phyloP scores from a whole-genome alignment of 2,888 invertebrate species.

The Troides oblongomaculatus region DNA sequence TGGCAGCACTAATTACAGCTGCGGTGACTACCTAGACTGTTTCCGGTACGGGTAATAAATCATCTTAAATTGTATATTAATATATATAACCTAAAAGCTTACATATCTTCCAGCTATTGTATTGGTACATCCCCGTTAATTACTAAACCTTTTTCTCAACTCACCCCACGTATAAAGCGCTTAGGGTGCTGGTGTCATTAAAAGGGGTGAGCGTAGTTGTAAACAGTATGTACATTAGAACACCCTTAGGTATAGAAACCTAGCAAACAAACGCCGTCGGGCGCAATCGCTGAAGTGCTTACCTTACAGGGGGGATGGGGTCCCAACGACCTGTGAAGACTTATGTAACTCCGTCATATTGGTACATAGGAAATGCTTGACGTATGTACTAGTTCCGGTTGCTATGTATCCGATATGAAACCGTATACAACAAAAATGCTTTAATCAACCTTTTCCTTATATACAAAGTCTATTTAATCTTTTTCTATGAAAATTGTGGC shows the following conservation, averaged over 20 bases:
- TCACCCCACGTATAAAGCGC: slow-evolving; percentile 31
- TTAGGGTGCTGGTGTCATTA: slow-evolving; percentile 24
- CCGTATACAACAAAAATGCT: too few species aligned
- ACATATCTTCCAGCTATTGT: slow-evolving; percentile 23
- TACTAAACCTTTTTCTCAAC: slow-evolving; percentile 29
- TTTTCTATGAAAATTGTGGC: too few species aligned
- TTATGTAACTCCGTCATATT: background rate
- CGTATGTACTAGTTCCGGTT: too few species aligned
- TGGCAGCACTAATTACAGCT: too few species aligned
- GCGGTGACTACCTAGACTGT: too few species aligned
- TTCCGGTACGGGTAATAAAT: too few species aligned
- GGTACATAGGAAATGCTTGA: background rate
- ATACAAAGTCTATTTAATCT: too few species aligned
- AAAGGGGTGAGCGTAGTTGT: slow-evolving; percentile 24
- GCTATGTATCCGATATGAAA: too few species aligned
- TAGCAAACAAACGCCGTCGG: slow-evolving; percentile 7
- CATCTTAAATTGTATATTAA: too few species aligned
- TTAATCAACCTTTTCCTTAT: too few species aligned
- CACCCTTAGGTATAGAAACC: slow-evolving; percentile 10
- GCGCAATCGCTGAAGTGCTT: slow-evolving; percentile 11
- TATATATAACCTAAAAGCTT: too few species aligned
- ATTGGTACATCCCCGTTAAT: slow-evolving; percentile 31
- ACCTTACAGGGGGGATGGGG: background rate
- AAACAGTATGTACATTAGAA: slow-evolving; percentile 14
- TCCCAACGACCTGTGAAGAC: slow-evolving; percentile 20